Conservation (phyloP, 2,797 vertebrate genomes). For the Ctenochaetus hawaiiensis region DNA sequence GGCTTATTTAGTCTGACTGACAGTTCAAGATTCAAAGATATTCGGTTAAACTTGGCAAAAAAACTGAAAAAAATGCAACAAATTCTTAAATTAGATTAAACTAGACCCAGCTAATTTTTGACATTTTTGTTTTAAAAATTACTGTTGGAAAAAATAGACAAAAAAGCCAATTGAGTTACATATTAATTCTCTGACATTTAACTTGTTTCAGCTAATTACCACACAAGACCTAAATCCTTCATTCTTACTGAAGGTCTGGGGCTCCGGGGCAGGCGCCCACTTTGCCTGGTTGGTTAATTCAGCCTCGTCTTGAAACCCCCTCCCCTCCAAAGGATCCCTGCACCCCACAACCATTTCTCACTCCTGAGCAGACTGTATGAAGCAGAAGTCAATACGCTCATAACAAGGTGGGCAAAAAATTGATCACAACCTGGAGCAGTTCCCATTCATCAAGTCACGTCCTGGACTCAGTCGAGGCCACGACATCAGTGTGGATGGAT, state of each 20-base stretch:
- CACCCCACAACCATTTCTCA: slow-evolving; percentile 27
- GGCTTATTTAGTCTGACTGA: not conserved
- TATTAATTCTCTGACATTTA: not conserved
- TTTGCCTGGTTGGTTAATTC: slow-evolving; percentile 15
- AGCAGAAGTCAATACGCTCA: slow-evolving; percentile 56
- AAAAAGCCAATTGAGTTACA: not conserved
- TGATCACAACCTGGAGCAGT: slow-evolving; percentile 48
- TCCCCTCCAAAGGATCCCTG: not conserved
- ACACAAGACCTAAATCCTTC: not conserved
- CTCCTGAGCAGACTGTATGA: slow-evolving; percentile 36
- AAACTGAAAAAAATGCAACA: not conserved
- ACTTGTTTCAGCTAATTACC: not conserved
- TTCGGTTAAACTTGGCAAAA: not conserved
- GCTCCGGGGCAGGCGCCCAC: not conserved
- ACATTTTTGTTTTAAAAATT: not conserved
- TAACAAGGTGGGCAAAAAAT: slow-evolving; percentile 56
- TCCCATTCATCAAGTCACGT: slow-evolving; percentile 54
- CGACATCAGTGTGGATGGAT: slow-evolving; percentile 5
- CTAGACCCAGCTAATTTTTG: not conserved
- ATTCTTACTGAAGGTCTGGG: not conserved
- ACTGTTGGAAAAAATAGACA: not conserved
- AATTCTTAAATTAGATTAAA: not conserved
- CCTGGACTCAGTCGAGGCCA: slow-evolving; percentile 6
- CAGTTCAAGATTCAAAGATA: not conserved
- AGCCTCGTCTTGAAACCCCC: slow-evolving; percentile 7